Conservation (phyloP, 2,888 invertebrate genomes). For the Heteromurus nitidus region DNA sequence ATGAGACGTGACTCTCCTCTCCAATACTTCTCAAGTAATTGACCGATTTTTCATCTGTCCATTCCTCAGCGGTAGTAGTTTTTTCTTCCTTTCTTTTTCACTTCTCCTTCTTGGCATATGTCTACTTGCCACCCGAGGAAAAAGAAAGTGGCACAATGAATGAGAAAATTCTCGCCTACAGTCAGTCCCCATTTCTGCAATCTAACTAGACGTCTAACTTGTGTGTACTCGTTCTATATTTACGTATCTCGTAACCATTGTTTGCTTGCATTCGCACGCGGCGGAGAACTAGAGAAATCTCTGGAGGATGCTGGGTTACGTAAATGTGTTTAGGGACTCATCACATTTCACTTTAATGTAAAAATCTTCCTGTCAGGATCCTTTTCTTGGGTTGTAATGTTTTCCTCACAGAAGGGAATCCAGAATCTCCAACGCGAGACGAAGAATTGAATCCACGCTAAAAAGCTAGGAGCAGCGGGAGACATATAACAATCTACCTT, state of each 20-base stretch:
- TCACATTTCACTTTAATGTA: not conserved
- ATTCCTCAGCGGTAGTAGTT: not conserved
- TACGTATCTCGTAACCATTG: no score
- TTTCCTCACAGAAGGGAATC: no score
- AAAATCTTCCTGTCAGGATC: not conserved
- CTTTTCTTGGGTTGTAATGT: no score
- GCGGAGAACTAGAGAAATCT: not conserved
- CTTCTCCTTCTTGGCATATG: no score
- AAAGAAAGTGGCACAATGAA: conserved; percentile 5
- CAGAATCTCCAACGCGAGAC: no score
- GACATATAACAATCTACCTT: not conserved
- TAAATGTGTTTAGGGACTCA: not conserved
- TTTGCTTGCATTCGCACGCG: no score
- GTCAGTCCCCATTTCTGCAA: no score
- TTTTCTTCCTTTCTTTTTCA: not conserved
- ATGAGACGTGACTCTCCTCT: conserved; percentile 22
- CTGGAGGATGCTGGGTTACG: not conserved
- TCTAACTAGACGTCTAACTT: not conserved
- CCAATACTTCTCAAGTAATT: conserved; percentile 25
- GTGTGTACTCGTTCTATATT: no score
- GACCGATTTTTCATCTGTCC: conserved; percentile 33
- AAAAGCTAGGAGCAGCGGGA: not conserved
- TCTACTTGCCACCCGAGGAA: not conserved
- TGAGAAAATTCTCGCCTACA: not conserved
- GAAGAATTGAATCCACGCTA: no score